A percentile compares a stretch with the other conserved stretches of the same genome.
These are phyloP conservation scores for Erebia palarica DNA, from an alignment of 2,888 invertebrate species.

Conservation along the genomic window DNA sequence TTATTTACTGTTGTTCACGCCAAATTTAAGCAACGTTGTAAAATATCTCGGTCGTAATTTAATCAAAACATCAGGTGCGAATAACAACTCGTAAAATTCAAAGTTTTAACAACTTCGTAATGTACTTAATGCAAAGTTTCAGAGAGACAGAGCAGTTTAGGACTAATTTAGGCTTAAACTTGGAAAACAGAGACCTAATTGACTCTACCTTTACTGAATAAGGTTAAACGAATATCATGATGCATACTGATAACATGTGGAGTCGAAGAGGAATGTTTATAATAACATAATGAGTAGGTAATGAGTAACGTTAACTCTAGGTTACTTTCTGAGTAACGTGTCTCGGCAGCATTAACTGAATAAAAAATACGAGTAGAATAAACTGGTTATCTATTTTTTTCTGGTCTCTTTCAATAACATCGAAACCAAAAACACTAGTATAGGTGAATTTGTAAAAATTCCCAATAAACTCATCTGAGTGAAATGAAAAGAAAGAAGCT, in stretches of 20 bases:
- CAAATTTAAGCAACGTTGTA: no score
- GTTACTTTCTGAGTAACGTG: background rate
- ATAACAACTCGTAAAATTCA: no score
- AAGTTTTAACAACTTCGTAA: background rate
- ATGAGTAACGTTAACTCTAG: background rate
- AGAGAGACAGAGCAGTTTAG: background rate
- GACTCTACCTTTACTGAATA: background rate
- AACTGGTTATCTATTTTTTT: no score
- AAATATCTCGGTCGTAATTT: background rate
- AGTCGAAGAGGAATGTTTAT: slow-evolving; percentile 9
- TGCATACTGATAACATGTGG: background rate
- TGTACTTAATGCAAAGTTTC: background rate
- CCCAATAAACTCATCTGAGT: no score
- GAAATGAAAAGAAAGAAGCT: no score
- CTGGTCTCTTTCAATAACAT: no score
- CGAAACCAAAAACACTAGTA: no score
- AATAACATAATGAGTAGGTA: slow-evolving; percentile 1
- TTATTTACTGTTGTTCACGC: no score
- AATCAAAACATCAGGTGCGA: no score
- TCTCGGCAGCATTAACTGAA: background rate
- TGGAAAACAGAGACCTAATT: slow-evolving; percentile 1
- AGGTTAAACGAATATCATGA: background rate
- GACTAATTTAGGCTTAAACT: background rate
- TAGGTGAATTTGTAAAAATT: no score
- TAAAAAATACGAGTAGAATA: background rate